Evolutionary conservation across 1,140 invertebrate genomes (phyloP).

Genomic region (Leptoteleia sp.): DNA sequence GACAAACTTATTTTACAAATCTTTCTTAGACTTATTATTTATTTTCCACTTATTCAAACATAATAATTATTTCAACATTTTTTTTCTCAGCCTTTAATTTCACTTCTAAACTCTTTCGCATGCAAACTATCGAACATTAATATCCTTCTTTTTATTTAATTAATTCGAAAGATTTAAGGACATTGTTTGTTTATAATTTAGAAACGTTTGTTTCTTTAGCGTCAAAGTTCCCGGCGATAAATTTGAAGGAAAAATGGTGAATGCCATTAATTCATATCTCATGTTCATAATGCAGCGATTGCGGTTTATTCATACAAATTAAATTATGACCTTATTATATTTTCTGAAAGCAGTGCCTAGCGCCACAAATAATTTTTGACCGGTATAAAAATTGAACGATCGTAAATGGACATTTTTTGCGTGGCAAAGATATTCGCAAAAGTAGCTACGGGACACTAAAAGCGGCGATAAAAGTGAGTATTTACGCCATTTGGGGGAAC

Average conservation of each 20-base stretch:
- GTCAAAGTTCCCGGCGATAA: slow-evolving; percentile 17
- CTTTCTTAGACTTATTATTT: slow-evolving; percentile 16
- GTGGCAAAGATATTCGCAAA: slow-evolving; percentile 21
- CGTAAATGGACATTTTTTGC: slow-evolving; percentile 50
- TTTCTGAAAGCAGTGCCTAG: slow-evolving; percentile 21
- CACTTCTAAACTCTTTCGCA: too few relatives aligned
- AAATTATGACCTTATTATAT: slow-evolving; percentile 41
- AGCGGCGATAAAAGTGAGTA: slow-evolving; percentile 56
- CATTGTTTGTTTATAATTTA: too few relatives aligned
- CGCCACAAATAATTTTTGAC: slow-evolving; percentile 35
- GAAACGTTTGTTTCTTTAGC: too few relatives aligned
- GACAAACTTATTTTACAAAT: too few relatives aligned
- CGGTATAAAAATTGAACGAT: slow-evolving; percentile 39
- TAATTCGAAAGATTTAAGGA: too few relatives aligned
- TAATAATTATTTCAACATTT: too few relatives aligned
- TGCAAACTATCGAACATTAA: too few relatives aligned
- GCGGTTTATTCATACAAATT: slow-evolving; percentile 37
- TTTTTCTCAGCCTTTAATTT: too few relatives aligned
- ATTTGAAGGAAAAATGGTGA: slow-evolving; percentile 11
- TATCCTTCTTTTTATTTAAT: too few relatives aligned
- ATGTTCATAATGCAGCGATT: slow-evolving; percentile 5
- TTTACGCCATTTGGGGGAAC: slow-evolving; percentile 56
- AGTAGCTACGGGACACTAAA: slow-evolving; percentile 48
- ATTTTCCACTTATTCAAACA: too few relatives aligned
- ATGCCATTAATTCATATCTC: slow-evolving; percentile 26